Percentiles rank a stretch among this genome's conserved stretches.
Conservation (phyloP, 2,888 invertebrate genomes). For the Chloroclystis v-ata region DNA sequence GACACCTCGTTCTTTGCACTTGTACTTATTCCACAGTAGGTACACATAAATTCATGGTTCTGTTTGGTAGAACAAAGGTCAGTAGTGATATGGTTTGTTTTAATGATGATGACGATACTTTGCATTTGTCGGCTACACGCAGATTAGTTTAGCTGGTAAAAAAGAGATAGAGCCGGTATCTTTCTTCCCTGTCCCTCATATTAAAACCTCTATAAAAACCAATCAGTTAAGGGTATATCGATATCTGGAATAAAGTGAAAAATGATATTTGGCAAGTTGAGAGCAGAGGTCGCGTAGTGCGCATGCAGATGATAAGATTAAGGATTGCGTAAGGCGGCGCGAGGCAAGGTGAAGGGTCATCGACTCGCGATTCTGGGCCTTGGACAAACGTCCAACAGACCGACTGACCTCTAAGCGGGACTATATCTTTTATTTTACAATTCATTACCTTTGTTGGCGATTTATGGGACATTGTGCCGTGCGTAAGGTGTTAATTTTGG, state of each 20-base stretch:
- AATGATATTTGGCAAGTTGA: slow-evolving; percentile 61
- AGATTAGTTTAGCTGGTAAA: too few relatives aligned
- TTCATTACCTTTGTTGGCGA: slow-evolving; percentile 18
- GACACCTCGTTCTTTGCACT: too few relatives aligned
- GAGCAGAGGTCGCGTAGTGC: slow-evolving; percentile 63
- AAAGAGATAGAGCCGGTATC: too few relatives aligned
- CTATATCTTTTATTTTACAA: slow-evolving; percentile 36
- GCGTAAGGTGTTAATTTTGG: neutral
- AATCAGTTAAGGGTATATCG: too few relatives aligned
- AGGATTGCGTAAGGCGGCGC: slow-evolving; percentile 72
- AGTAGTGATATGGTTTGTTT: too few relatives aligned
- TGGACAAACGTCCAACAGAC: slow-evolving; percentile 48
- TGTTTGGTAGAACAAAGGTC: too few relatives aligned
- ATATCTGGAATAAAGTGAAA: slow-evolving; percentile 1
- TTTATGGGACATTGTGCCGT: slow-evolving; percentile 3
- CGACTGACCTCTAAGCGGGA: slow-evolving; percentile 64
- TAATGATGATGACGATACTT: too few relatives aligned
- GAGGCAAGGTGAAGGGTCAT: slow-evolving; percentile 75
- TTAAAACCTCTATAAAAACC: too few relatives aligned
- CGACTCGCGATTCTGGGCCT: slow-evolving; percentile 67
- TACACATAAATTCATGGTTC: too few relatives aligned
- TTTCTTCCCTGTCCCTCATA: too few relatives aligned
- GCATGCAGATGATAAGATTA: slow-evolving; percentile 76
- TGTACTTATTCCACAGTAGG: too few relatives aligned
- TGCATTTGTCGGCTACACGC: too few relatives aligned